These are phyloP conservation scores for Mirounga angustirostris DNA, from an alignment of 2,113 vertebrate species.

Conservation along the genomic window DNA sequence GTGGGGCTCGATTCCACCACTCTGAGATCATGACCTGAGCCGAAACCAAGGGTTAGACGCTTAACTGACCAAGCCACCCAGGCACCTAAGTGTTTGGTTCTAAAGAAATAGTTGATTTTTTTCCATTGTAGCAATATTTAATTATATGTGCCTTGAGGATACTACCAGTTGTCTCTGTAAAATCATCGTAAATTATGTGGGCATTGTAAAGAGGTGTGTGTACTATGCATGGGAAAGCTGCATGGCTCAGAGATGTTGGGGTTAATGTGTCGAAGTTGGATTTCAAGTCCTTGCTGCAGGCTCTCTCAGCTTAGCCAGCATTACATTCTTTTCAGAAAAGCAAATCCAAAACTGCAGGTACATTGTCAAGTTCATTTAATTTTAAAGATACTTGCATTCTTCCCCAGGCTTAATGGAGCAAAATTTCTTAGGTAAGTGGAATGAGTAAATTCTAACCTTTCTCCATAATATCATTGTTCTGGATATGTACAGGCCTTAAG, in stretches of 20 bases:
- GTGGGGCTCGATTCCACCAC: not conserved
- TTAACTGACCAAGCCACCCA: not conserved
- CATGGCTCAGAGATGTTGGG: not conserved
- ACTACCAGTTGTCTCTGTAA: not conserved
- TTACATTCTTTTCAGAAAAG: not conserved
- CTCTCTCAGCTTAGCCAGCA: not conserved
- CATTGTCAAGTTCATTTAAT: conserved; percentile 26
- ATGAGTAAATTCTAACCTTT: conserved; percentile 54
- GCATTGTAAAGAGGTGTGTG: not conserved
- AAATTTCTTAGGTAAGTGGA: conserved; percentile 34
- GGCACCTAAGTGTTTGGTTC: not conserved
- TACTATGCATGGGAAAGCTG: not conserved
- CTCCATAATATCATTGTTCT: conserved; percentile 30
- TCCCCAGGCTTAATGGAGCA: conserved; percentile 15
- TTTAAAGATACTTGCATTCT: conserved; percentile 27
- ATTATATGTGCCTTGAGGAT: not conserved
- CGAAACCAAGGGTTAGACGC: not conserved
- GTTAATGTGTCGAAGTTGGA: not conserved
- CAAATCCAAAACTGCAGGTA: not conserved
- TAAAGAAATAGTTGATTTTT: conserved; percentile 22
- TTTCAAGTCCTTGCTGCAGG: not conserved
- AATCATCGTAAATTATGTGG: not conserved
- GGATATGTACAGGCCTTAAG: conserved; percentile 42
- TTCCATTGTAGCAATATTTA: conserved; percentile 34
- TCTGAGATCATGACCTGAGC: not conserved